Percentiles rank a stretch among this genome's conserved stretches.
phyloP scores from a whole-genome alignment of 2,888 invertebrate genomes.

The Catocala nupta region DNA sequence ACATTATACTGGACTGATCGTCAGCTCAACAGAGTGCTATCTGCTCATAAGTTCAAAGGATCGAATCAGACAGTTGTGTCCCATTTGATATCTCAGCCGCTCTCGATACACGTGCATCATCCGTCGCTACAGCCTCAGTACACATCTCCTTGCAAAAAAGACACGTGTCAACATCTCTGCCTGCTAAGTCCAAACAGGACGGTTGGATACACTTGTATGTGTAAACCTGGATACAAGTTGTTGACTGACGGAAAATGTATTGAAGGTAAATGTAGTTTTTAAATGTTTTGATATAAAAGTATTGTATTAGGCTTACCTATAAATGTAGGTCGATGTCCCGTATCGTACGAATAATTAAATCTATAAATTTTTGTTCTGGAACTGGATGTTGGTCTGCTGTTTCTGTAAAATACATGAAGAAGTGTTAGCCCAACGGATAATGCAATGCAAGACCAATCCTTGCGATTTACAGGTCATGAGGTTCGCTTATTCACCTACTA shows the following conservation, averaged over 20 bases:
- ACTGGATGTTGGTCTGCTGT: no score
- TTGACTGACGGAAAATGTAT: constrained; percentile 90
- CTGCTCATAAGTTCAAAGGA: constrained; percentile 97
- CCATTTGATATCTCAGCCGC: constrained; percentile 97
- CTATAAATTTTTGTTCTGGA: no score
- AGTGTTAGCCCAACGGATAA: no score
- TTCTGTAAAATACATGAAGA: no score
- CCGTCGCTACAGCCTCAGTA: constrained; percentile 95
- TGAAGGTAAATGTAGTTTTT: constrained; percentile 81
- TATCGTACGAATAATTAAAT: no score
- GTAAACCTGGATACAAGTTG: constrained; percentile 94
- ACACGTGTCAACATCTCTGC: constrained; percentile 95
- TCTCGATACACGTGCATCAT: constrained; percentile 98
- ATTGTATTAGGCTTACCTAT: background rate
- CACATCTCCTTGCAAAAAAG: constrained; percentile 91
- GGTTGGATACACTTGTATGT: constrained; percentile 94
- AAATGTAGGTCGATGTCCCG: no score
- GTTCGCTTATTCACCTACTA: no score
- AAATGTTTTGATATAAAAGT: background rate
- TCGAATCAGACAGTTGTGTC: constrained; percentile 97
- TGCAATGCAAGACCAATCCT: no score
- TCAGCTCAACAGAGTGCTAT: constrained; percentile 95
- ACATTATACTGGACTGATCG: constrained; percentile 98
- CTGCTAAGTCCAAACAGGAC: constrained; percentile 92
- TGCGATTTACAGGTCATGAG: no score